These are phyloP conservation scores for Macrophya alboannulata DNA, from an alignment of 2,888 invertebrate species.

Conservation along the genomic window DNA sequence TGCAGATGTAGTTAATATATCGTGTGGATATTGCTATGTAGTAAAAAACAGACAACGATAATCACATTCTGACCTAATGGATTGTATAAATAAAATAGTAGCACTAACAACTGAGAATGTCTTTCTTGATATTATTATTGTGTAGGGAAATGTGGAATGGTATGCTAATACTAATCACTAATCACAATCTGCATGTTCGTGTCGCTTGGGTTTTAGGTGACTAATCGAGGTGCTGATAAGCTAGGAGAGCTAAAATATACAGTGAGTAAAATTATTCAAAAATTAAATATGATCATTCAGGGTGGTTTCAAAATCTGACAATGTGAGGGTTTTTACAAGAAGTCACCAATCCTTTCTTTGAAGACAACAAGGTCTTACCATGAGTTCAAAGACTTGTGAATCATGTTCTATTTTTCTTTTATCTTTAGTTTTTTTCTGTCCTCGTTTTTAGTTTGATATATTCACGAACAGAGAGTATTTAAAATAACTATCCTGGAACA, in stretches of 20 bases:
- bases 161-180: conserved; percentile 14
- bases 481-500: not conserved
- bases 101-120: not conserved
- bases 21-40: too few species aligned
- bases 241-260: not conserved
- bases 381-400: too few species aligned
- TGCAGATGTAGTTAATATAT: too few species aligned
- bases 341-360: not conserved
- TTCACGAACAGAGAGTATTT: not conserved
- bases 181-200: not conserved
- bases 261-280: conserved; percentile 6
- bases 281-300: not conserved
- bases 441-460: not conserved
- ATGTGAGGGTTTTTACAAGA: not conserved
- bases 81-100: not conserved
- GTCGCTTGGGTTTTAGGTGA: conserved; percentile 12
- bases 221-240: conserved; percentile 1
- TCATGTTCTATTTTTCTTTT: too few species aligned
- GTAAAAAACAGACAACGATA: too few species aligned
- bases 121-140: not conserved
- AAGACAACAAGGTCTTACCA: too few species aligned
- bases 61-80: not conserved
- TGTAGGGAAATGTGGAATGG: not conserved
- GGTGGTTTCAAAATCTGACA: not conserved
- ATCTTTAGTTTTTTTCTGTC: not conserved